A percentile compares a stretch with the other conserved stretches of the same genome.
phyloP scores from a whole-genome alignment of 2,797 vertebrate genomes.

The Graptemys geographica region DNA sequence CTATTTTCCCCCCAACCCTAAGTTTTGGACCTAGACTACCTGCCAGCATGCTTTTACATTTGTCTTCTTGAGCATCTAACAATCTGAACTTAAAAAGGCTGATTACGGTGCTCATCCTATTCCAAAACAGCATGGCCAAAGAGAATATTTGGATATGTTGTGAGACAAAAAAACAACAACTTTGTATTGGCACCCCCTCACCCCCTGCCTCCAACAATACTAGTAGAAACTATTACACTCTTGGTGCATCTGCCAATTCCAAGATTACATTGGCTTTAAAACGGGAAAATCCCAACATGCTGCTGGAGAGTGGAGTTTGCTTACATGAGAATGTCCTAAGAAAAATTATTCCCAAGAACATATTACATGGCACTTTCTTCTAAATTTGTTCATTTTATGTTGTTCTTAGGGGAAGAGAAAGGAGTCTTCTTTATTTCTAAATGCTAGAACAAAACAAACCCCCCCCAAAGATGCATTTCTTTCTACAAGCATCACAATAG shows the following conservation, averaged over 20 bases:
- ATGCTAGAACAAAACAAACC: conserved; percentile 40
- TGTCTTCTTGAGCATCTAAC: not conserved
- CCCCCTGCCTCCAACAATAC: not conserved
- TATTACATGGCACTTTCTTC: not conserved
- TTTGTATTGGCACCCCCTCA: not conserved
- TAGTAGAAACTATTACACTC: not conserved
- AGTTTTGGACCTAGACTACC: not conserved
- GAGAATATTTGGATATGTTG: not conserved
- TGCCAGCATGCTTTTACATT: not conserved
- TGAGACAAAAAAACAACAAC: not conserved
- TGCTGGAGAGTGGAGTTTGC: not conserved
- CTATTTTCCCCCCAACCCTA: not conserved
- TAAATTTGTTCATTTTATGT: not conserved
- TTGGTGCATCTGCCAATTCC: not conserved
- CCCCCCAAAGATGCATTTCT: not conserved
- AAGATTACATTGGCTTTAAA: not conserved
- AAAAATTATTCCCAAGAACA: not conserved
- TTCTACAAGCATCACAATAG: too few species aligned
- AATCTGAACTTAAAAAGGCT: not conserved
- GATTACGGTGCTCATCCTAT: not conserved
- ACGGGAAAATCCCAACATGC: not conserved
- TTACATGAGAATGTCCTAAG: not conserved
- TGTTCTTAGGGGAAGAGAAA: not conserved
- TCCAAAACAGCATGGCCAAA: not conserved
- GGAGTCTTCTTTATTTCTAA: conserved; percentile 28